Percentiles rank a stretch among this genome's conserved stretches.
phyloP scores from a whole-genome alignment of 2,888 invertebrate genomes.

The Cryptus armator region DNA sequence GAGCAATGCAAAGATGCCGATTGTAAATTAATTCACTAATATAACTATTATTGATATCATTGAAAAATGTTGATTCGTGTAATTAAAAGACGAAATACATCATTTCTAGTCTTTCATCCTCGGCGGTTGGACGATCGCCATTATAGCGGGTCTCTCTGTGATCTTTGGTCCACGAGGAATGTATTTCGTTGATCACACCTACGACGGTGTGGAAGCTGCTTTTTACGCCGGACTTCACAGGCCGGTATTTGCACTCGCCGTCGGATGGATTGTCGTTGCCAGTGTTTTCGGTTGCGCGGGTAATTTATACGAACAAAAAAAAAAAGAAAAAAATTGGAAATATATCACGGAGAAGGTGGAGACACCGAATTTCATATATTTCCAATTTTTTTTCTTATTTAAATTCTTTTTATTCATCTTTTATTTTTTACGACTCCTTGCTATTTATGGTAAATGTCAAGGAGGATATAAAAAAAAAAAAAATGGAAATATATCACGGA shows the following conservation, averaged over 20 bases:
- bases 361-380: too few relatives aligned
- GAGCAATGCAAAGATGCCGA: constrained; percentile 68
- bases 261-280: constrained; percentile 85
- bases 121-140: constrained; percentile 77
- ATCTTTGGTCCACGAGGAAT: constrained; percentile 77
- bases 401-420: too few relatives aligned
- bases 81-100: background rate
- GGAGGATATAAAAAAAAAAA: too few relatives aligned
- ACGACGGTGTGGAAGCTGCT: constrained; percentile 78
- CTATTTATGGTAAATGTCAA: too few relatives aligned
- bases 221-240: constrained; percentile 82
- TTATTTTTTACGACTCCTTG: too few relatives aligned
- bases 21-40: constrained; percentile 43
- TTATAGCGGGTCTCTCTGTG: constrained; percentile 67
- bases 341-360: too few relatives aligned
- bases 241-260: constrained; percentile 77
- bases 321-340: too few relatives aligned
- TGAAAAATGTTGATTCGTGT: background rate
- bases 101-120: constrained; percentile 72
- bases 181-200: constrained; percentile 76
- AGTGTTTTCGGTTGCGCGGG: constrained; percentile 89
- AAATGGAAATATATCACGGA: too few relatives aligned
- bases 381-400: too few relatives aligned
- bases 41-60: background rate
- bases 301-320: constrained; percentile 75